A percentile compares a stretch with the other conserved stretches of the same genome.
phyloP scores from a whole-genome alignment of 2,888 invertebrate genomes.

The Amiota communis region DNA sequence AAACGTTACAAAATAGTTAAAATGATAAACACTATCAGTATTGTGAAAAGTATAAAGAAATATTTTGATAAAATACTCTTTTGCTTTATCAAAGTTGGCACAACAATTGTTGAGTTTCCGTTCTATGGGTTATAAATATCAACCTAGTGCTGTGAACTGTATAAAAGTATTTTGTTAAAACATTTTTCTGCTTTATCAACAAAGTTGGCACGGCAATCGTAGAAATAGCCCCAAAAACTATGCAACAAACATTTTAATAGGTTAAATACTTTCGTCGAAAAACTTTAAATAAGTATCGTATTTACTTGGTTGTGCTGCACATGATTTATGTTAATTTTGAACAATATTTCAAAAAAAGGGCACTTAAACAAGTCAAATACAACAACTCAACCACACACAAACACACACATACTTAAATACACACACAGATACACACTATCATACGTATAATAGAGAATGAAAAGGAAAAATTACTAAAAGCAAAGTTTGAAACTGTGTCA shows the following conservation, averaged over 20 bases:
- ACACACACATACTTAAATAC: slow-evolving; percentile 8
- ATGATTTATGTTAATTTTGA: slow-evolving; percentile 56
- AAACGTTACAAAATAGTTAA: too few species aligned
- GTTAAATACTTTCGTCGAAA: slow-evolving; percentile 5
- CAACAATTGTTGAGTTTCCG: too few species aligned
- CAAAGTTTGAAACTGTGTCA: slow-evolving; percentile 21
- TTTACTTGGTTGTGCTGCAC: slow-evolving; percentile 5
- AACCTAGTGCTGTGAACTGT: too few species aligned
- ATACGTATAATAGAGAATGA: not conserved
- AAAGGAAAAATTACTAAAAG: slow-evolving; percentile 2
- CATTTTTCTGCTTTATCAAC: too few species aligned
- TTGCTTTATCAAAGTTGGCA: too few species aligned
- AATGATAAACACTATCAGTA: too few species aligned
- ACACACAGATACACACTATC: not conserved
- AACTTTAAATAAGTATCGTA: slow-evolving; percentile 5
- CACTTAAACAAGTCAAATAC: slow-evolving; percentile 10
- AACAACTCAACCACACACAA: slow-evolving; percentile 4
- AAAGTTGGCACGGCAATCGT: too few species aligned
- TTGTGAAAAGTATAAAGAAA: too few species aligned
- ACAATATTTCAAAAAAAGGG: slow-evolving; percentile 49
- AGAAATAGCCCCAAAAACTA: not conserved
- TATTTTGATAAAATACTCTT: too few species aligned
- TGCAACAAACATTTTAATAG: slow-evolving; percentile 4
- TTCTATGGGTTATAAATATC: too few species aligned
- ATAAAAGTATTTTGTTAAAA: too few species aligned